Evolutionary conservation across 2,888 invertebrate species (phyloP).

Genomic region (Atherix ibis): DNA sequence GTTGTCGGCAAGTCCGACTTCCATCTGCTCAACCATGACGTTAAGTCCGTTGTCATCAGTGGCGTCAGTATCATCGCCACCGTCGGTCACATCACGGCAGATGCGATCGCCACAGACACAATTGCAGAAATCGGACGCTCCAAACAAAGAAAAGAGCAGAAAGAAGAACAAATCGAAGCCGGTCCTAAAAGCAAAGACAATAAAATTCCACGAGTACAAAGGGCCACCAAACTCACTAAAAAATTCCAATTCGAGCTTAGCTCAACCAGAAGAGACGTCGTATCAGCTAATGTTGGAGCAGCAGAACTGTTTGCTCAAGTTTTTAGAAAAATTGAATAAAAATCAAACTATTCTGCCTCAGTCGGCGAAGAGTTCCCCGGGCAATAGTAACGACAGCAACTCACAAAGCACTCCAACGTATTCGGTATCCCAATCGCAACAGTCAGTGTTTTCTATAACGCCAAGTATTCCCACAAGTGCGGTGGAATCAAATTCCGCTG

Average conservation of each 20-base stretch:
- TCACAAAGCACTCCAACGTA: slow-evolving; percentile 34
- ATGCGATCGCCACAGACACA: slow-evolving; percentile 32
- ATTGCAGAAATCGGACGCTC: slow-evolving; percentile 37
- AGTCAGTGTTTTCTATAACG: too few relatives aligned
- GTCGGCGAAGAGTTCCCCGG: slow-evolving; percentile 34
- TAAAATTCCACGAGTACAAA: slow-evolving; percentile 95
- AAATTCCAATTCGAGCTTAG: slow-evolving; percentile 38
- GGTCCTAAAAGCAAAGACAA: slow-evolving; percentile 67
- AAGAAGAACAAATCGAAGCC: slow-evolving; percentile 72
- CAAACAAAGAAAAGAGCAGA: slow-evolving; percentile 62
- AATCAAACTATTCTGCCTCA: slow-evolving; percentile 68
- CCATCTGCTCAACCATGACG: slow-evolving; percentile 47
- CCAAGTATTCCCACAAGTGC: slow-evolving; percentile 29
- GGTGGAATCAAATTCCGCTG: slow-evolving; percentile 23
- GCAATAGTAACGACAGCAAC: slow-evolving; percentile 9
- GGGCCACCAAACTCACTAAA: slow-evolving; percentile 80
- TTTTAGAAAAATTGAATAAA: slow-evolving; percentile 68
- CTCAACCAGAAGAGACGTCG: slow-evolving; percentile 48
- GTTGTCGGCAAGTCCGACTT: slow-evolving; percentile 34
- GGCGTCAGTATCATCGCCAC: slow-evolving; percentile 45
- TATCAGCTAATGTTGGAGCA: slow-evolving; percentile 86
- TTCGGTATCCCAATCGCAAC: slow-evolving; percentile 34
- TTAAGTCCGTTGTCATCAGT: slow-evolving; percentile 50
- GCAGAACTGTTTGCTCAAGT: slow-evolving; percentile 74
- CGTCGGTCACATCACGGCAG: slow-evolving; percentile 37